Percentiles rank a stretch among this genome's conserved stretches.
Evolutionary conservation across 1,140 invertebrate genomes (phyloP).

Genomic region (Sycophila sp.): DNA sequence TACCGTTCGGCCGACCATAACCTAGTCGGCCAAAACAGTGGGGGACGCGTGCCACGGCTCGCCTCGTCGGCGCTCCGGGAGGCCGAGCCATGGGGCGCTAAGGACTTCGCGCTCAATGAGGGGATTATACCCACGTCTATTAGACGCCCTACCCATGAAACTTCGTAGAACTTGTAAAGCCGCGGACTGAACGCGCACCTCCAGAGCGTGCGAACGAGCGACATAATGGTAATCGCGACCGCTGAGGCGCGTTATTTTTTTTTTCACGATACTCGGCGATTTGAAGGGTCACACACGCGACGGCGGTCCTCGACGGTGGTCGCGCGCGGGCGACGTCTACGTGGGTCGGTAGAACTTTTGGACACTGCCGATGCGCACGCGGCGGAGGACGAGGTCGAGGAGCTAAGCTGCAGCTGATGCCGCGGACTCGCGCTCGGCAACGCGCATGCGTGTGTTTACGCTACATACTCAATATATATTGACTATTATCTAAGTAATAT

Average conservation of each 20-base stretch:
- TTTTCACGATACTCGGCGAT: not conserved
- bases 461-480: no score
- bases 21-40: constrained; percentile 3
- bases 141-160: constrained; percentile 60
- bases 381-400: not conserved
- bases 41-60: not conserved
- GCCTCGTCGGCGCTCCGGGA: not conserved
- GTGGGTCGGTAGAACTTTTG: no score
- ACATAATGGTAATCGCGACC: no score
- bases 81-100: not conserved
- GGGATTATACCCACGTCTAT: constrained; percentile 49
- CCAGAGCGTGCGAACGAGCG: constrained; percentile 55
- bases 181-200: constrained; percentile 73
- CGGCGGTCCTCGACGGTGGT: no score
- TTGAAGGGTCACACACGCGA: not conserved
- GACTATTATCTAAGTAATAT: no score
- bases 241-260: no score
- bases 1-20: no score
- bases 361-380: not conserved
- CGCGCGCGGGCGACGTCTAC: no score
- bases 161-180: constrained; percentile 73
- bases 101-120: constrained; percentile 1
- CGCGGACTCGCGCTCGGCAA: no score
- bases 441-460: constrained; percentile 17
- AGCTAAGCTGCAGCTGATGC: not conserved